Conservation (phyloP, 2,888 invertebrate species). For the Sclerodermus sp. region DNA sequence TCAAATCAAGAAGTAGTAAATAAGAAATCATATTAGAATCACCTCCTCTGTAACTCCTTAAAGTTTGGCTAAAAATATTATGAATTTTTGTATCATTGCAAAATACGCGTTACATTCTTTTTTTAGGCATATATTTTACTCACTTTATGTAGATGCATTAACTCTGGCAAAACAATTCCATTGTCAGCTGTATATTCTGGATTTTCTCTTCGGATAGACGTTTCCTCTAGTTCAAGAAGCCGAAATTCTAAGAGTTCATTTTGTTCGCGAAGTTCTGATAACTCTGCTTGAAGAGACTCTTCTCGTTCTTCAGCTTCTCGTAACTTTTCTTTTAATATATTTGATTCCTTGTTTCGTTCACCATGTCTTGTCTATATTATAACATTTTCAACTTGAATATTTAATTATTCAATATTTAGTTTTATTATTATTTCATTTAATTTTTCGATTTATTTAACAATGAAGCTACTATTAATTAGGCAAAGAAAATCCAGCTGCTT, state of each 20-base stretch:
- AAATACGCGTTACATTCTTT: no score
- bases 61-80: no score
- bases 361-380: conserved; percentile 41
- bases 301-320: conserved; percentile 60
- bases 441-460: no score
- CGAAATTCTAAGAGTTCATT: conserved; percentile 81
- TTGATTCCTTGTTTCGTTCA: conserved; percentile 46
- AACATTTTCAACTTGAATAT: neutral
- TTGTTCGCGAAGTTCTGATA: conserved; percentile 75
- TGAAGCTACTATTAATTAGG: no score
- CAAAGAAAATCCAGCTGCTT: no score
- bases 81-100: no score
- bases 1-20: no score
- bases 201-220: conserved; percentile 33
- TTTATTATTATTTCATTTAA: no score
- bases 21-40: no score
- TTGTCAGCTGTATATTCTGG: conserved; percentile 41
- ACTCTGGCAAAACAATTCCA: conserved; percentile 60
- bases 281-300: conserved; percentile 66
- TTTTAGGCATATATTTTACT: conserved; percentile 2
- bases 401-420: no score
- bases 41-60: no score
- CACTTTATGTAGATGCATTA: conserved; percentile 50
- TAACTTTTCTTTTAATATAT: conserved; percentile 54
- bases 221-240: conserved; percentile 74